phyloP scores from a whole-genome alignment of 2,888 invertebrate species.

The Cephus rjabovi region DNA sequence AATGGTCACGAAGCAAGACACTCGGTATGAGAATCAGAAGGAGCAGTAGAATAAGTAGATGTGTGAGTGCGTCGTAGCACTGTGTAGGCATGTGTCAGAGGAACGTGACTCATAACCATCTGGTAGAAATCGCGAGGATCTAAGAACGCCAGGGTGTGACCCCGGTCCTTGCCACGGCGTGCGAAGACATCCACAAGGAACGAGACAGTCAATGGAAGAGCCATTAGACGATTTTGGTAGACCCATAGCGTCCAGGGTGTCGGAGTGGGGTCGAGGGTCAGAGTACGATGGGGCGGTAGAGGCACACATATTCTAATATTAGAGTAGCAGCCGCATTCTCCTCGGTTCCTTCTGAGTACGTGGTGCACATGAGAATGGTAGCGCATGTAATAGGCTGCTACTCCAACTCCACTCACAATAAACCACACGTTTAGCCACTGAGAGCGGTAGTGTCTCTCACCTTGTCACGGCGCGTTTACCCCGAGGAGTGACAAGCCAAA shows the following conservation, averaged over 20 bases:
- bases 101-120: conserved; percentile 41
- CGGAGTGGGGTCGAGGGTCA: background rate
- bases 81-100: conserved; percentile 29
- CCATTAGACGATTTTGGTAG: background rate
- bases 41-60: background rate
- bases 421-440: background rate
- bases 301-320: background rate
- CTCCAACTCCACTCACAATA: background rate
- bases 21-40: background rate
- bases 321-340: background rate
- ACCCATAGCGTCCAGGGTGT: background rate
- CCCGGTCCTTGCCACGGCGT: background rate
- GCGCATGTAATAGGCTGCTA: background rate
- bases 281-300: background rate
- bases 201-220: background rate
- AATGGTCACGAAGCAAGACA: conserved; percentile 7
- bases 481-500: background rate
- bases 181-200: background rate
- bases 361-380: background rate
- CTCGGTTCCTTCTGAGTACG: background rate
- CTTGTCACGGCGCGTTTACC: background rate
- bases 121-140: conserved; percentile 26
- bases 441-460: background rate
- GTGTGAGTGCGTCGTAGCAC: background rate
- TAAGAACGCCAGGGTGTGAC: background rate